Percentiles rank a stretch among this genome's conserved stretches.
These are phyloP conservation scores for Paedocypris micromegethes DNA, from an alignment of 2,797 vertebrate species.

Conservation along the genomic window DNA sequence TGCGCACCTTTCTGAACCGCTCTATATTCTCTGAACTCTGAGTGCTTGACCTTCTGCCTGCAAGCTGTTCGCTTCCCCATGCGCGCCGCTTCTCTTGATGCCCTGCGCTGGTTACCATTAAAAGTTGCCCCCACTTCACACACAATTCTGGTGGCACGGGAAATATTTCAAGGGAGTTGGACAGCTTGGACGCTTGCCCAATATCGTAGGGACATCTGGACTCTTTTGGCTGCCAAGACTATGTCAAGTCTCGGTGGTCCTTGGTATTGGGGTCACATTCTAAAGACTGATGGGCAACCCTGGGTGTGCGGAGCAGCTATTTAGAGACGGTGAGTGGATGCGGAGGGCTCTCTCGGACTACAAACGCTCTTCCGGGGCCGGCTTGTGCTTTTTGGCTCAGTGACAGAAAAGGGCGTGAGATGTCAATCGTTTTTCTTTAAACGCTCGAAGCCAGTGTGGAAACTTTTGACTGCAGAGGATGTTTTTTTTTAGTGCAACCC, in stretches of 20 bases:
- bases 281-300: slow-evolving; percentile 40
- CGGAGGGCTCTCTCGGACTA: background rate
- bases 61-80: slow-evolving; percentile 30
- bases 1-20: slow-evolving; percentile 19
- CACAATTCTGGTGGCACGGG: slow-evolving; percentile 24
- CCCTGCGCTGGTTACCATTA: slow-evolving; percentile 17
- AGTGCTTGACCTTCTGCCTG: slow-evolving; percentile 34
- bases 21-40: slow-evolving; percentile 14
- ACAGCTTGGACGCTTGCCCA: slow-evolving; percentile 52
- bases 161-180: slow-evolving; percentile 48
- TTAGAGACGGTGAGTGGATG: slow-evolving; percentile 56
- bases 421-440: slow-evolving; percentile 6
- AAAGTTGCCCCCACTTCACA: slow-evolving; percentile 22
- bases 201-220: slow-evolving; percentile 53
- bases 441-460: slow-evolving; percentile 1
- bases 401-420: slow-evolving; percentile 1
- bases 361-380: background rate
- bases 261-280: slow-evolving; percentile 64
- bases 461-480: slow-evolving; percentile 15
- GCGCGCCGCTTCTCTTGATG: slow-evolving; percentile 3
- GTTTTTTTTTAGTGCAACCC: slow-evolving; percentile 2
- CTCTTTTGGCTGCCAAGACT: slow-evolving; percentile 39
- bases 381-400: slow-evolving; percentile 5
- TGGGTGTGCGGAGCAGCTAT: slow-evolving; percentile 61
- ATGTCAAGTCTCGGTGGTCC: slow-evolving; percentile 40